Conservation (phyloP, 2,888 invertebrate species). For the Pardosa pseudoannulata region DNA sequence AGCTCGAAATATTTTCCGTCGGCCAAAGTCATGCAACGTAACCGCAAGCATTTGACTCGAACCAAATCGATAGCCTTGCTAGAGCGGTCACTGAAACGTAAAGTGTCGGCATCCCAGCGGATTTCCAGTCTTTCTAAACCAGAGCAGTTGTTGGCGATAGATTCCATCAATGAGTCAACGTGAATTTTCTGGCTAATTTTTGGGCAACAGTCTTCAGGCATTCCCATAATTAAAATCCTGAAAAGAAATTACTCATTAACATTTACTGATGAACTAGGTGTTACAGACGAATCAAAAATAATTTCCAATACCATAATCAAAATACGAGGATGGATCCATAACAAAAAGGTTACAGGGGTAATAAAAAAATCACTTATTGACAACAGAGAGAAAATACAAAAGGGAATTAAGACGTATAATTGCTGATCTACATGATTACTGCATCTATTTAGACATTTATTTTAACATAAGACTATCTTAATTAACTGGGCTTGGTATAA, state of each 20-base stretch:
- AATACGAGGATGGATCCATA: too few species aligned
- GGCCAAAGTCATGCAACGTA: constrained; percentile 94
- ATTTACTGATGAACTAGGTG: too few species aligned
- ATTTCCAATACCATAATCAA: too few species aligned
- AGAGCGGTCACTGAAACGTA: constrained; percentile 99
- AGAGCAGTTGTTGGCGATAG: constrained; percentile 94
- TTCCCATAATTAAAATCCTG: constrained; percentile 98
- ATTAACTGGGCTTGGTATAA: too few species aligned
- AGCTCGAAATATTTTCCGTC: constrained; percentile 99
- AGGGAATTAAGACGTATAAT: too few species aligned
- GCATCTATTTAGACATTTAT: too few species aligned
- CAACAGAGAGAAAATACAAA: too few species aligned
- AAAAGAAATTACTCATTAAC: constrained; percentile 24
- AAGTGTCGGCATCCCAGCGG: constrained; percentile 98
- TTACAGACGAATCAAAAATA: too few species aligned
- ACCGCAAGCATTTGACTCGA: constrained; percentile 93
- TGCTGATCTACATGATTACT: too few species aligned
- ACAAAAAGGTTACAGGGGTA: too few species aligned
- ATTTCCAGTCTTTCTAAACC: constrained; percentile 93
- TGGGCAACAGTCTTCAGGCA: constrained; percentile 95
- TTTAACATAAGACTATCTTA: too few species aligned
- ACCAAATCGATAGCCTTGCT: constrained; percentile 93
- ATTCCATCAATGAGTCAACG: constrained; percentile 98
- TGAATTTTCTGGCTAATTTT: constrained; percentile 87
- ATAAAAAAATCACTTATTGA: too few species aligned